Evolutionary conservation across 2,888 invertebrate species (phyloP), one percentile per base, ranked within the genome.

Genomic region (Drosophila paranaensis): DNA sequence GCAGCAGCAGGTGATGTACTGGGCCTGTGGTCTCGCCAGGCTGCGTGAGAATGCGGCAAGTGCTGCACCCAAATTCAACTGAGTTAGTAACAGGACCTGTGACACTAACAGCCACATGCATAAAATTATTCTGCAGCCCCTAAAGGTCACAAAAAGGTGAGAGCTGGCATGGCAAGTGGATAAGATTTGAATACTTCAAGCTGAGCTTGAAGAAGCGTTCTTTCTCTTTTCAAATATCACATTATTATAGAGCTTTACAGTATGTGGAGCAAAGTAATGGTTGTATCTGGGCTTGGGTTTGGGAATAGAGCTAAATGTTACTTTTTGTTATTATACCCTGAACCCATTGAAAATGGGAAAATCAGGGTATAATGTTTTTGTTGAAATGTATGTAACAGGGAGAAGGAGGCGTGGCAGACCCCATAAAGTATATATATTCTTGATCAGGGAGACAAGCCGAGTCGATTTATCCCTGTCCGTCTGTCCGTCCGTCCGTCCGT

Each of bases 11-110:
- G 35, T 48, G 20, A 56, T 46, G 45, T 27, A 45, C 46, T 20
- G 40, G 35, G 39, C 20, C 30, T 25, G 46, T 20, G 66, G 20
- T 11, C 27, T 42, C 16, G 10, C 10, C 33, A 33, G 20, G 27
- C 16, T 54, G 60, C 66, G 35, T 74, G 79, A 58, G 77, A 80
- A 79, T 64, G 81, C 53, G 63, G 62, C 77, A 69, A 55, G 62
- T 75, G 75, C 48, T 63, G 61, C 65, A 55, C 11, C 39, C 40
- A 14, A 72, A 72, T 50, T 25, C 13, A 27, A 14, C 40, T 69
- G 37, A 56, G 30, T 30, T 16, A 25, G 35, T 42, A 51, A 40
- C 57, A 61, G 60, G 54, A 42, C 46, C 43, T 48, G 61, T 39
- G 60, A 79, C 80, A 79, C 51, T 48, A 42, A 14, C 46, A 46